Base-by-base conservation (phyloP, 2,888 invertebrate species). In the Lasioglossum pauxillum region DNA sequence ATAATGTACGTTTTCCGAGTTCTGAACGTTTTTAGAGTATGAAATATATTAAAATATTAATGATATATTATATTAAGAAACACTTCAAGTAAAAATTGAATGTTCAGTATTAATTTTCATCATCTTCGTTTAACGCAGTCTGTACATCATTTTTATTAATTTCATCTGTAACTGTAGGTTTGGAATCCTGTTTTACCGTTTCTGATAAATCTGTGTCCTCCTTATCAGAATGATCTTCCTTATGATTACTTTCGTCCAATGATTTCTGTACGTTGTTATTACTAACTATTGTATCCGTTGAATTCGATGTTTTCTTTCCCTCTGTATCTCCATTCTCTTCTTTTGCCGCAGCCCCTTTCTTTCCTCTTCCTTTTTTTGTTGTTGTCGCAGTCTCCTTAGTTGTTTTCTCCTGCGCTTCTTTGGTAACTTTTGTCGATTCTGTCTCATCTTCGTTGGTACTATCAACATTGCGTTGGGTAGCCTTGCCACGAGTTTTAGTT, bases 21-120 rank as follows among this genome's bases (percentile, higher is more conserved):
- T 12, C 10, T 14, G 12, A 44, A 41, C 49, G 23, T 64, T 38
- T 75, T 16, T 60, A 16, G 3, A 80, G 67, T 64, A 80, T 46
- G 78, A 80, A 86, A 86, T 83, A 85, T 85, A 85, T 85, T 78
- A 84, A 80, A 86, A 81, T 84, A 84, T 81, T 73, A 78, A 78
- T 78, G 57, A 84, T 86, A 86, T 84, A 84, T 80, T 80, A 64
- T 53, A 60, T 35, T 14, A 78, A 78, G 49, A 75, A 83, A 78
- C 64, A 27, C 27, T 31, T 78, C 44, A 78, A 78, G 19, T 76
- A 74, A 86, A 84, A 78, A 73, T 60, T 72, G 23, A 82, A 82
- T 44, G 77, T 80, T 81, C 69, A 78, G 41, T 44, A 14, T 81
- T 81, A 83, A 64, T 83, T 82, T 80, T 84, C 86, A 72, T 78